These are phyloP conservation scores for Lutjanus campechanus DNA, from an alignment of 2,797 vertebrate species.

Conservation along the genomic window DNA sequence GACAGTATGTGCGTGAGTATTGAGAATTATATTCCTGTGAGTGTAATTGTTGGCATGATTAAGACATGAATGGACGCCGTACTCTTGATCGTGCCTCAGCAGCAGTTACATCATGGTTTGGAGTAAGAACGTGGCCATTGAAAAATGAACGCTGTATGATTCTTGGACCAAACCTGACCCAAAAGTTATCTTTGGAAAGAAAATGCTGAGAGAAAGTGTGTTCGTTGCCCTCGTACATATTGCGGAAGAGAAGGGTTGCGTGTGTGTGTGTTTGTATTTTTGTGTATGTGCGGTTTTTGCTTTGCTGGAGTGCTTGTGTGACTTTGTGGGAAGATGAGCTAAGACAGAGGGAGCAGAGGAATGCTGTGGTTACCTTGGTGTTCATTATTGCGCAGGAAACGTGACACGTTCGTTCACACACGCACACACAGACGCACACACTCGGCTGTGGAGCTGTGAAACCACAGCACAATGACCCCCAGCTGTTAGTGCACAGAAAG, in stretches of 20 bases:
- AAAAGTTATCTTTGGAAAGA: conserved; percentile 76
- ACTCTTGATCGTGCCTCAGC: conserved; percentile 59
- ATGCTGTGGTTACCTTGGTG: conserved; percentile 80
- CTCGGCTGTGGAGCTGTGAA: conserved; percentile 74
- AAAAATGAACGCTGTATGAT: conserved; percentile 64
- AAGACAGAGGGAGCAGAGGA: conserved; percentile 73
- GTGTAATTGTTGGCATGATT: conserved; percentile 74
- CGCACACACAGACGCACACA: conserved; percentile 22
- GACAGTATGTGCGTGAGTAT: conserved; percentile 78
- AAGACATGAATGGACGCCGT: conserved; percentile 68
- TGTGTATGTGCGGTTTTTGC: conserved; percentile 21
- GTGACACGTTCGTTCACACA: conserved; percentile 64
- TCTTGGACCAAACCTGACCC: conserved; percentile 71
- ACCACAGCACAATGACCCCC: conserved; percentile 81
- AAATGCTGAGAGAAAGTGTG: conserved; percentile 44
- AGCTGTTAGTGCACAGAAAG: conserved; percentile 77
- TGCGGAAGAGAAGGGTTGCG: conserved; percentile 42
- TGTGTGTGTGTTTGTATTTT: conserved; percentile 8
- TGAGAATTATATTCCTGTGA: conserved; percentile 75
- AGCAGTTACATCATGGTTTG: conserved; percentile 73
- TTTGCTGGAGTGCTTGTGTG: conserved; percentile 59
- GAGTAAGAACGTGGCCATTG: conserved; percentile 63
- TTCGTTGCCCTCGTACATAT: conserved; percentile 60
- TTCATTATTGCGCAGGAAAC: conserved; percentile 71
- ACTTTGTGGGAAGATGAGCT: conserved; percentile 78